A percentile compares a stretch with the other conserved stretches of the same genome.
Conservation (phyloP, 2,888 invertebrate species). For the Imbricaverruca yamaguchii region DNA sequence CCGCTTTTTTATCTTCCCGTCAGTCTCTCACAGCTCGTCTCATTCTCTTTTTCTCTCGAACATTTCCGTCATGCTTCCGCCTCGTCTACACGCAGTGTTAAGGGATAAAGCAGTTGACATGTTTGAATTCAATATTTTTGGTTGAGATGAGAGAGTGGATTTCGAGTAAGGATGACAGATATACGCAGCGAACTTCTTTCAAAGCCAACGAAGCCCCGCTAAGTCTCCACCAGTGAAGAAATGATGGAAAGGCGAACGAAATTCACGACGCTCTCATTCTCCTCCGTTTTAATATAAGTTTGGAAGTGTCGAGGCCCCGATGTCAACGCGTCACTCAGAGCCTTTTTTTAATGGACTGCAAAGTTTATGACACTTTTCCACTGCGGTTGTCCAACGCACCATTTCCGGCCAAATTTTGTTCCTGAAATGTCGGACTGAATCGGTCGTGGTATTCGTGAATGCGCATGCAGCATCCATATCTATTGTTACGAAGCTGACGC, state of each 20-base stretch:
- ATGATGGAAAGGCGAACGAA: background rate
- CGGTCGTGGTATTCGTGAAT: too few relatives aligned
- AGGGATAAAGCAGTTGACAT: background rate
- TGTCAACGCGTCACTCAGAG: background rate
- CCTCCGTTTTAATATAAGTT: background rate
- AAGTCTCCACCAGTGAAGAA: background rate
- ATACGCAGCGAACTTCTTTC: background rate
- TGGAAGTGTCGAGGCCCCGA: background rate
- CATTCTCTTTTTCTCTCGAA: too few relatives aligned
- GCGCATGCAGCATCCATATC: too few relatives aligned
- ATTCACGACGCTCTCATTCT: background rate
- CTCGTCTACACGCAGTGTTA: too few relatives aligned
- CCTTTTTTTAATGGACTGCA: background rate
- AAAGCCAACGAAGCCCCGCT: background rate
- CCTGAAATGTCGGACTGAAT: too few relatives aligned
- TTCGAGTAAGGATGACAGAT: background rate
- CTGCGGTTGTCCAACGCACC: too few relatives aligned
- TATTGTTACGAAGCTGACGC: too few relatives aligned
- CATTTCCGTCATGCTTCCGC: too few relatives aligned
- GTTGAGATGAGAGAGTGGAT: background rate
- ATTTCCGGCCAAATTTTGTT: too few relatives aligned
- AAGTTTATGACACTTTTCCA: background rate
- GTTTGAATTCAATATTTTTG: background rate
- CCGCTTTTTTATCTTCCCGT: too few relatives aligned
- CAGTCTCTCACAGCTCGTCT: too few relatives aligned